Evolutionary conservation across 2,888 invertebrate genomes (phyloP), one percentile per base, ranked within the genome.

Genomic region (Tuberolachnus salignus): DNA sequence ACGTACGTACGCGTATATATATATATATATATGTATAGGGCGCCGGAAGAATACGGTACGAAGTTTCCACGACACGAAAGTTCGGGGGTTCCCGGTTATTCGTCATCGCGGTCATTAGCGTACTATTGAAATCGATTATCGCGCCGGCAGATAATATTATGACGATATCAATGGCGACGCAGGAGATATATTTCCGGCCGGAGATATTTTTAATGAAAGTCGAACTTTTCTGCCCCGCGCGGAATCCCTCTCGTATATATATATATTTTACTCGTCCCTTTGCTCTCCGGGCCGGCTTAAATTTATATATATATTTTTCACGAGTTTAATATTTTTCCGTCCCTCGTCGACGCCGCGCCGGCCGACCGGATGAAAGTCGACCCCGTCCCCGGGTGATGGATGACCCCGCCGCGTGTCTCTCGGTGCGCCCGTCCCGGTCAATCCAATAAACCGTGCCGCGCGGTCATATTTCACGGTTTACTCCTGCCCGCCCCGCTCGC

Each of bases 271-370:
- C 19, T 55, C 6, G 49, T 34, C 49, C 61, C 10, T n/a, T n/a
- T 0, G 16, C 44, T n/a, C n/a, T 61, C 14, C 21, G 13, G n/a
- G 23, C 64, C n/a, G 6, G 10, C 13, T 61, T 61, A 34, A 42
- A 21, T 69, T 34, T 44, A 23, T 64, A 64, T 73, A 19, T 64
- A 63, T 10, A 55, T 26, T 72, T 64, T 64, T 23, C 42, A 44
- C 59, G 78, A 69, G 67, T 69, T 78, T 78, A 69, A 78, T 78
- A 78, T 78, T 34, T 78, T 69, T 59, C 16, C 49, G 23, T 59
- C 67, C 57, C 42, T 69, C 66, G 23, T 10, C 16, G 11, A 34
- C 34, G 34, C 34, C 34, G 34, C 13, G 16, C 6, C 21, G 55
- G 53, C n/a, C 16, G 49, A 66, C 49, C 21, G n/a, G 42, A 63